These are phyloP conservation scores for Zaprionus nigranus DNA, from an alignment of 1,140 invertebrate genomes.

Conservation along the genomic window DNA sequence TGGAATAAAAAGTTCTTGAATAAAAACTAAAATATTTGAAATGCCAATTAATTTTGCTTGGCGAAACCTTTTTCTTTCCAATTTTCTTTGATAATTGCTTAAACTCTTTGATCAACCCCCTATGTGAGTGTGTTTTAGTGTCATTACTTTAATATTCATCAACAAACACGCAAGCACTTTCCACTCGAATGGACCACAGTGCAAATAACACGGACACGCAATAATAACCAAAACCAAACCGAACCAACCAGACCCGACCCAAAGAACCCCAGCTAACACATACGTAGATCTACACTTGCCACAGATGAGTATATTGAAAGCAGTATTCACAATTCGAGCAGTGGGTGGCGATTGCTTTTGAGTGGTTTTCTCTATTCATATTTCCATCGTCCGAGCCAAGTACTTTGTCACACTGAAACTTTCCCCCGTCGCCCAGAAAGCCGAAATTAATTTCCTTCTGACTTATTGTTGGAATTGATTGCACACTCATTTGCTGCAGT, in stretches of 20 bases:
- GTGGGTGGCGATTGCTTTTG: not conserved
- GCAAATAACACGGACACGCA: constrained; percentile 49
- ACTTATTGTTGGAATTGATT: constrained; percentile 4
- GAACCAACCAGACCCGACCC: not conserved
- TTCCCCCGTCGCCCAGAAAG: not conserved
- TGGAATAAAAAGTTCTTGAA: too few relatives aligned
- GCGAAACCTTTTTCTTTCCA: too few relatives aligned
- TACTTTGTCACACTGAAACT: not conserved
- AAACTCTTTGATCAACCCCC: not conserved
- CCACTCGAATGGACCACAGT: not conserved
- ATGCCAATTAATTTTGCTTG: too few relatives aligned
- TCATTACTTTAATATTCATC: constrained; percentile 52
- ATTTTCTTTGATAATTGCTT: accelerated
- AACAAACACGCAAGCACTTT: constrained; percentile 9
- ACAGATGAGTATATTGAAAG: not conserved
- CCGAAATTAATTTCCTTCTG: not conserved
- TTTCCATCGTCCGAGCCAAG: not conserved
- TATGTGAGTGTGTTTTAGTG: constrained; percentile 36
- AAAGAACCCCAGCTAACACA: not conserved
- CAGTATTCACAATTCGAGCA: not conserved
- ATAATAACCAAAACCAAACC: constrained; percentile 2
- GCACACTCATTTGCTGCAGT: constrained; percentile 2
- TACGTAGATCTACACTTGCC: not conserved
- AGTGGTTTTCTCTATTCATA: not conserved
- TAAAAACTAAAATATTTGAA: too few relatives aligned